Percentiles rank a stretch among this genome's conserved stretches.
These are phyloP conservation scores for Cairina moschata DNA, from an alignment of 2,113 vertebrate species.

Conservation along the genomic window DNA sequence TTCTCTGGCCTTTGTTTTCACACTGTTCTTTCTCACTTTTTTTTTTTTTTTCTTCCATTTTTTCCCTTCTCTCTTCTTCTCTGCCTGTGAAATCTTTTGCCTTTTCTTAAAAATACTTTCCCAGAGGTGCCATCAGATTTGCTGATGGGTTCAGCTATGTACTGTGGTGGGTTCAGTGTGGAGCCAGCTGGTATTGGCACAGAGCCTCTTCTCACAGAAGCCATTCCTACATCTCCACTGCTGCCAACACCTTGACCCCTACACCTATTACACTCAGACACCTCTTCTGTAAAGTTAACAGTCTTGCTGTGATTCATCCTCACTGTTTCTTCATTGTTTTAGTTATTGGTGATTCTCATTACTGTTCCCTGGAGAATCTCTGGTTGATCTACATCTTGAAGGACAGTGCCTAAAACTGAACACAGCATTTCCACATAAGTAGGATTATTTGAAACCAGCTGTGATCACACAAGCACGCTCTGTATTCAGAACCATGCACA, in stretches of 20 bases:
- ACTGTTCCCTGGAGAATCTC: neutral
- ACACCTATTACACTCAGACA: neutral
- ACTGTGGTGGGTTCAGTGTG: neutral
- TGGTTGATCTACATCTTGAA: neutral
- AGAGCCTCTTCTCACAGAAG: neutral
- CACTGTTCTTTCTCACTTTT: neutral
- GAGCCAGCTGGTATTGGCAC: neutral
- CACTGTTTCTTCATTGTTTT: neutral
- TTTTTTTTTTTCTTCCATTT: neutral
- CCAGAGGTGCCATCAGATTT: neutral
- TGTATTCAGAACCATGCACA: neutral
- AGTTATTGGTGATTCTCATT: neutral
- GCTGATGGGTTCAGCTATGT: neutral
- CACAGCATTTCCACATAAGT: neutral
- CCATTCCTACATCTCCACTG: neutral
- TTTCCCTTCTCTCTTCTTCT: neutral
- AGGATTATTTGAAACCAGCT: neutral
- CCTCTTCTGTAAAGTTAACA: neutral
- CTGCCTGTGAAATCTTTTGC: neutral
- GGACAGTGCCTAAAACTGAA: neutral
- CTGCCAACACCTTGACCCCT: neutral
- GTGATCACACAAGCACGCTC: neutral
- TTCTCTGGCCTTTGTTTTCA: neutral
- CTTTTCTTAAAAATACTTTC: neutral
- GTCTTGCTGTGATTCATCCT: neutral